Conservation (phyloP, 2,113 vertebrate genomes). For the Leiothrix lutea region DNA sequence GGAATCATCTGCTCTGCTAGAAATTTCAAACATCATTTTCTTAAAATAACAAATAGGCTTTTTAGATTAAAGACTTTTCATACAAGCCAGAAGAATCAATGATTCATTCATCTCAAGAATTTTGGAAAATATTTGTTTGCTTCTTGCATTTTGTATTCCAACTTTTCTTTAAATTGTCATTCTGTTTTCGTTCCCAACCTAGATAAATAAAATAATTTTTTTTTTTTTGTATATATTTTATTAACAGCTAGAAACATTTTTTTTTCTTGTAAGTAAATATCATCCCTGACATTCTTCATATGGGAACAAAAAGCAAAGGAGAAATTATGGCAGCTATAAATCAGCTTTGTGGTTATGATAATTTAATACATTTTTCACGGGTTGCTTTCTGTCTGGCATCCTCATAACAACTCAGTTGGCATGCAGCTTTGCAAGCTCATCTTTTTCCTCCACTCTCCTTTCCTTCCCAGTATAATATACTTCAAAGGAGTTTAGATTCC, state of each 20-base stretch:
- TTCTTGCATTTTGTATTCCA: not conserved
- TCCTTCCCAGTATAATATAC: constrained; percentile 46
- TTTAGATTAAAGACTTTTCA: not conserved
- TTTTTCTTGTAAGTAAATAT: not conserved
- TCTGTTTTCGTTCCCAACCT: not conserved
- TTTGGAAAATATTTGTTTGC: not conserved
- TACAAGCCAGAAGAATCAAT: not conserved
- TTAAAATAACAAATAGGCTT: not conserved
- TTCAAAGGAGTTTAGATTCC: constrained; percentile 46
- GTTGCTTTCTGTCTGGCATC: constrained; percentile 21
- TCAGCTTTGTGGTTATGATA: constrained; percentile 61
- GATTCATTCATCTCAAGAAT: not conserved
- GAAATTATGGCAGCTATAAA: constrained; percentile 45
- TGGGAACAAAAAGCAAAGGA: constrained; percentile 22
- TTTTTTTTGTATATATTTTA: constrained; percentile 3
- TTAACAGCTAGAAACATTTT: not conserved
- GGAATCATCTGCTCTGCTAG: not conserved
- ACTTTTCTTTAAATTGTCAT: not conserved
- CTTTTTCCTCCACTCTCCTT: not conserved
- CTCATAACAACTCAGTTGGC: constrained; percentile 52
- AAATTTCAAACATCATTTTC: not conserved
- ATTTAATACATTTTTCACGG: constrained; percentile 66
- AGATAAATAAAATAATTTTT: constrained; percentile 4
- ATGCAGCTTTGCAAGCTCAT: constrained; percentile 53
- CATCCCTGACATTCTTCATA: constrained; percentile 27